phyloP scores from a whole-genome alignment of 1,140 invertebrate genomes.

The Pogonognathellus flavescens region DNA sequence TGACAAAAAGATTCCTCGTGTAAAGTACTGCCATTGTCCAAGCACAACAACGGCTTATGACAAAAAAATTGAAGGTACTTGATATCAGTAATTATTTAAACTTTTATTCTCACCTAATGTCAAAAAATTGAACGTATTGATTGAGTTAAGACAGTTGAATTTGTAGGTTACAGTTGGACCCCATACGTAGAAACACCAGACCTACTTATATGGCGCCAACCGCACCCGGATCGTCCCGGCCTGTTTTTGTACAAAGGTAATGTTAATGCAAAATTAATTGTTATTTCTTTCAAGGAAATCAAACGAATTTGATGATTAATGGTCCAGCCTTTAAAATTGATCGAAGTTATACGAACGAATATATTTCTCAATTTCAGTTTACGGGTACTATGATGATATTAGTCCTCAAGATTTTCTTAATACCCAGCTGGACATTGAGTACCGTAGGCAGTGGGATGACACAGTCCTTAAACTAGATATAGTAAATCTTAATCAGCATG shows the following conservation, averaged over 20 bases:
- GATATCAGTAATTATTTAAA: not conserved
- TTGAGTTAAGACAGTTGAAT: conserved; percentile 13
- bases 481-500: conserved; percentile 77
- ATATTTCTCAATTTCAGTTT: conserved; percentile 73
- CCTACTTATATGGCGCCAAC: conserved; percentile 84
- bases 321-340: no score
- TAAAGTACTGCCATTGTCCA: conserved; percentile 73
- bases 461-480: conserved; percentile 80
- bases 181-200: conserved; percentile 84
- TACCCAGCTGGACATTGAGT: conserved; percentile 84
- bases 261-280: not conserved
- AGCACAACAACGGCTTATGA: not conserved
- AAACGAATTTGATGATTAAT: no score
- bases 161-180: conserved; percentile 76
- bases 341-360: not conserved
- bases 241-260: conserved; percentile 84
- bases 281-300: no score
- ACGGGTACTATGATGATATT: conserved; percentile 84
- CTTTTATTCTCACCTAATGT: not conserved
- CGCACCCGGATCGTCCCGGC: conserved; percentile 75
- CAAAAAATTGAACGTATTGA: not conserved
- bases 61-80: conserved; percentile 54
- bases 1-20: conserved; percentile 72
- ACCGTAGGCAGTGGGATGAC: conserved; percentile 84
- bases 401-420: conserved; percentile 83